A percentile compares a stretch with the other conserved stretches of the same genome.
phyloP scores from a whole-genome alignment of 2,888 invertebrate species.

The Teleiodes luculella region DNA sequence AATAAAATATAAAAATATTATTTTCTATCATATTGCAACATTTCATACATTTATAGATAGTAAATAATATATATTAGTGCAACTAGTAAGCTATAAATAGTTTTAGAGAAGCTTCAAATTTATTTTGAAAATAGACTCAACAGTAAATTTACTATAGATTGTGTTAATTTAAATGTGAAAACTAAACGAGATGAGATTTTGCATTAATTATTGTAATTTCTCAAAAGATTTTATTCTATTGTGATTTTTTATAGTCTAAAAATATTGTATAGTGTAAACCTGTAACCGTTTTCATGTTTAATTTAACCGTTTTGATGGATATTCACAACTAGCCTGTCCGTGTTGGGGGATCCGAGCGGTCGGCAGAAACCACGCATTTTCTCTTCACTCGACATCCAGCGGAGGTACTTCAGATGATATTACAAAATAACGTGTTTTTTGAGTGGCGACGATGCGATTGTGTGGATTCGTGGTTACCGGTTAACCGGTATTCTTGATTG shows the following conservation, averaged over 20 bases:
- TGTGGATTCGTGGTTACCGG: conserved; percentile 21
- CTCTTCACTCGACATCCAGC: conserved; percentile 72
- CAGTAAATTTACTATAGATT: too few relatives aligned
- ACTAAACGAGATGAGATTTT: too few relatives aligned
- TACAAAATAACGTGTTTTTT: conserved; percentile 4
- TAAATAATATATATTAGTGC: neutral
- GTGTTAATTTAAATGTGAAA: too few relatives aligned
- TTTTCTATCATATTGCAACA: neutral
- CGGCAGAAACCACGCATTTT: conserved; percentile 75
- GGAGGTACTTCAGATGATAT: conserved; percentile 53
- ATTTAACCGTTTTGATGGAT: neutral
- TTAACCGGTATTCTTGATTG: neutral
- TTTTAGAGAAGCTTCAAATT: too few relatives aligned
- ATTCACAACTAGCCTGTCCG: conserved; percentile 61
- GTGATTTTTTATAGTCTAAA: too few relatives aligned
- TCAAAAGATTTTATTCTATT: too few relatives aligned
- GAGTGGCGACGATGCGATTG: conserved; percentile 25
- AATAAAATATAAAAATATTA: neutral
- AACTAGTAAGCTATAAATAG: too few relatives aligned
- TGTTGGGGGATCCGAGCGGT: conserved; percentile 67
- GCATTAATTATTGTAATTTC: too few relatives aligned
- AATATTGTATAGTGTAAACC: neutral
- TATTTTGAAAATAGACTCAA: too few relatives aligned
- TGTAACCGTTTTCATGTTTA: neutral
- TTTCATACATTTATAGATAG: neutral